These are phyloP conservation scores for Sebastes aleutianus DNA, from an alignment of 2,797 vertebrate species.

Conservation along the genomic window DNA sequence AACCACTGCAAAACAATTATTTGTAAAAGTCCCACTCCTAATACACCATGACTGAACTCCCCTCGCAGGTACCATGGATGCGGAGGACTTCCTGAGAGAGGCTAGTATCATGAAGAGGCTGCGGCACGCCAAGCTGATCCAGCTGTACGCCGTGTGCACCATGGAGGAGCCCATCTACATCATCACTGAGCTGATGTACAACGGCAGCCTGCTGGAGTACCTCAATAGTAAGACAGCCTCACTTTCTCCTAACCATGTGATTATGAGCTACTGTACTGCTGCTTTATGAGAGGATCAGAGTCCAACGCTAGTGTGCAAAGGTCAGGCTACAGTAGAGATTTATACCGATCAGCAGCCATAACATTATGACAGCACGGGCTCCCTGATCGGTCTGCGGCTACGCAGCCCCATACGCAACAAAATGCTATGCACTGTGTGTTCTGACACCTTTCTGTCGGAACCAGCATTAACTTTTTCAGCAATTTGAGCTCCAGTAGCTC, in stretches of 20 bases:
- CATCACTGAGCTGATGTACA: slow-evolving; percentile 96
- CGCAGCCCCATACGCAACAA: too few relatives aligned
- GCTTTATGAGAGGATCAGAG: slow-evolving; percentile 9
- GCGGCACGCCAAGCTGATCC: slow-evolving; percentile 93
- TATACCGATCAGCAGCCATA: background rate
- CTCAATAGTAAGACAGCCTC: slow-evolving; percentile 87
- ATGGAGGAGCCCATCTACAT: slow-evolving; percentile 96
- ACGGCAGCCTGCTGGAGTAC: slow-evolving; percentile 93
- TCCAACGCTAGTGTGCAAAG: background rate
- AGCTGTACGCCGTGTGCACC: slow-evolving; percentile 96
- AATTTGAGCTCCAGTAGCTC: too few relatives aligned
- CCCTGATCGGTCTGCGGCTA: accelerated
- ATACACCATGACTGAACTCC: background rate
- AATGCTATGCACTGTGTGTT: too few relatives aligned
- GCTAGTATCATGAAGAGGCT: slow-evolving; percentile 96
- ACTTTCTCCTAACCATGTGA: background rate
- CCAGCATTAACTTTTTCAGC: too few relatives aligned
- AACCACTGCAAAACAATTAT: background rate
- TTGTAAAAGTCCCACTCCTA: background rate
- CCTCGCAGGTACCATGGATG: slow-evolving; percentile 89
- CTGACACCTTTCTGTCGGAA: too few relatives aligned
- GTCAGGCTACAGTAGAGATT: background rate
- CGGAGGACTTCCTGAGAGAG: slow-evolving; percentile 92
- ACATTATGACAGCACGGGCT: accelerated
- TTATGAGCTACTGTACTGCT: background rate